phyloP scores from a whole-genome alignment of 2,888 invertebrate genomes.

The Perizoma flavofasciatum region DNA sequence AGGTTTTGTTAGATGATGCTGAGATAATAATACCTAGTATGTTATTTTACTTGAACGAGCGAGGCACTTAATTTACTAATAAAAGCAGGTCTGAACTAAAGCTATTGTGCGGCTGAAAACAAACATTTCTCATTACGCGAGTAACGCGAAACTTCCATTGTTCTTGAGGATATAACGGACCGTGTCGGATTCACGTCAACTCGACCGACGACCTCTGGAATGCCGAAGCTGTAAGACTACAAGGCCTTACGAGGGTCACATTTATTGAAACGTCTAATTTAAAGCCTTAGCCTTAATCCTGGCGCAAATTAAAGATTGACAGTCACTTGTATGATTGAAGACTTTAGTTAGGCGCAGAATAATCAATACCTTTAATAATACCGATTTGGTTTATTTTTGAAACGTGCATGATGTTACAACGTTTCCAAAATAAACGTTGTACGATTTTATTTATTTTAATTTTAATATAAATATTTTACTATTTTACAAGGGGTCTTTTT shows the following conservation, averaged over 20 bases:
- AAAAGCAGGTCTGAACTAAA: constrained; percentile 68
- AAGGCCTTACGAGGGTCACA: constrained; percentile 10
- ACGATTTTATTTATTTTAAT: no score
- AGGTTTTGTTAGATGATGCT: constrained; percentile 32
- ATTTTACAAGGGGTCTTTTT: no score
- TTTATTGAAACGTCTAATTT: constrained; percentile 6
- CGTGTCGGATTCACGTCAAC: constrained; percentile 77
- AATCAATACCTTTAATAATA: no score
- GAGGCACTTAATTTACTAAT: constrained; percentile 62
- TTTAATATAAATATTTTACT: no score
- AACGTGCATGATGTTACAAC: no score
- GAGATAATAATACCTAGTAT: constrained; percentile 37
- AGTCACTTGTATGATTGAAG: no score
- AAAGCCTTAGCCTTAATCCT: no score
- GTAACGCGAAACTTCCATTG: constrained; percentile 75
- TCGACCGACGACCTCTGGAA: constrained; percentile 67
- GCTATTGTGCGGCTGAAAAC: constrained; percentile 75
- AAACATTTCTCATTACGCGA: constrained; percentile 81
- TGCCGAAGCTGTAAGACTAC: constrained; percentile 35
- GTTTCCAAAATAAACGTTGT: no score
- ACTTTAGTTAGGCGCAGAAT: no score
- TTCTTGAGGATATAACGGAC: constrained; percentile 80
- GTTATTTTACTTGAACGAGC: constrained; percentile 53
- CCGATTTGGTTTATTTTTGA: no score
- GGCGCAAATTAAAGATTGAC: no score